A percentile compares a stretch with the other conserved stretches of the same genome.
phyloP scores from a whole-genome alignment of 2,888 invertebrate species.

The Poecilus cupreus region DNA sequence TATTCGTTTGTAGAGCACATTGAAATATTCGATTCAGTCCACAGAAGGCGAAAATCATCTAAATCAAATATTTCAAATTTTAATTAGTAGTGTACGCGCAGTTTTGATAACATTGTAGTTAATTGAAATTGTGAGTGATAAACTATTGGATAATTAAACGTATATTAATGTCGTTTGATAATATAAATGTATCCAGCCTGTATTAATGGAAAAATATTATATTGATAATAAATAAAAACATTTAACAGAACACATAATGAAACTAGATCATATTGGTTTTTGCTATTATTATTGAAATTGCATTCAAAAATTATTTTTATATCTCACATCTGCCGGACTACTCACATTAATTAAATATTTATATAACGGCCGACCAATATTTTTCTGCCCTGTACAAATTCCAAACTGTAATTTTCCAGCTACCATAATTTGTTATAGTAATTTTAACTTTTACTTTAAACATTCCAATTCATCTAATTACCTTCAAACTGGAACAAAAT shows the following conservation, averaged over 20 bases:
- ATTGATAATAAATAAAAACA: constrained; percentile 40
- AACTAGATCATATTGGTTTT: constrained; percentile 32
- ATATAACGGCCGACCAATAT: neutral
- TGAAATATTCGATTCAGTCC: constrained; percentile 45
- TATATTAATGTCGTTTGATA: constrained; percentile 35
- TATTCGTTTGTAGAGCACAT: neutral
- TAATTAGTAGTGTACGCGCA: constrained; percentile 12
- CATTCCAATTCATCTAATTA: too few relatives aligned
- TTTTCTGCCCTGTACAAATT: too few relatives aligned
- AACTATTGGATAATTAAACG: constrained; percentile 47
- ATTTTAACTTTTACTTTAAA: too few relatives aligned
- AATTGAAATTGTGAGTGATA: constrained; percentile 44
- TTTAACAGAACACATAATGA: constrained; percentile 31
- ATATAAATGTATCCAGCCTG: constrained; percentile 13
- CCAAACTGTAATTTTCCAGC: too few relatives aligned
- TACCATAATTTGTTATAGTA: too few relatives aligned
- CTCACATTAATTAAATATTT: constrained; percentile 28
- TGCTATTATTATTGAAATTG: constrained; percentile 18
- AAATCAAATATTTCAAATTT: constrained; percentile 48
- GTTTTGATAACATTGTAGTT: constrained; percentile 42
- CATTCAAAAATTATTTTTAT: constrained; percentile 12
- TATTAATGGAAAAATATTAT: constrained; percentile 38
- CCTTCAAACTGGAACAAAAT: too few relatives aligned
- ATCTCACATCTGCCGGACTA: constrained; percentile 2
- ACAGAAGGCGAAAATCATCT: constrained; percentile 41